Evolutionary conservation across 92 coral and sea anemone species (phyloP).

Genomic region (Actinernus sp.): DNA sequence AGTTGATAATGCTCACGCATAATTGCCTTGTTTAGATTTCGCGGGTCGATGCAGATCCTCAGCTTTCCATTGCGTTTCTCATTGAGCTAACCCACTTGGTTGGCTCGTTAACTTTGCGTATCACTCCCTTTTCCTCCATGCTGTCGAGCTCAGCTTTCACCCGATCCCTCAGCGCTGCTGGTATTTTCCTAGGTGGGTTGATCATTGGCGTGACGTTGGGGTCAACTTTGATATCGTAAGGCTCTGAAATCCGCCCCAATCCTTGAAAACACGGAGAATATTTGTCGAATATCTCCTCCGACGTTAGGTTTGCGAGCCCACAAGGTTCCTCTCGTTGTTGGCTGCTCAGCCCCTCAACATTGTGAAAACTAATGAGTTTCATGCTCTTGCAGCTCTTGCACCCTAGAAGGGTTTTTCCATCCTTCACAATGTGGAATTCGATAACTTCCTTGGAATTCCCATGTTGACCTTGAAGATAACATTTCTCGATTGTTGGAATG

Average conservation of each 20-base stretch:
- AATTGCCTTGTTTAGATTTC: conserved; percentile 64
- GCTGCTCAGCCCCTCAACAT: background rate
- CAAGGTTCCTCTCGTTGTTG: background rate
- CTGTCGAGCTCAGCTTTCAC: conserved; percentile 19
- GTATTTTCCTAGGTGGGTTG: conserved; percentile 51
- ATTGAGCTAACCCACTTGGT: conserved; percentile 59
- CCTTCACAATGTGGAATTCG: conserved; percentile 28
- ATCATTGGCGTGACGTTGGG: conserved; percentile 29
- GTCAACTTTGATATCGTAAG: no score
- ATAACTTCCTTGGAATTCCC: background rate
- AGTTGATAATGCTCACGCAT: conserved; percentile 59
- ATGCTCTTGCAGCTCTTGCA: no score
- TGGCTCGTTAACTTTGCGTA: conserved; percentile 30
- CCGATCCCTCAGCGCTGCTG: conserved; percentile 19
- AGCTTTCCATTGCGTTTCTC: conserved; percentile 58
- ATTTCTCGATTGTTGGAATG: conserved; percentile 14
- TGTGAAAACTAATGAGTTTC: conserved; percentile 28
- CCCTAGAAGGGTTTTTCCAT: conserved; percentile 32
- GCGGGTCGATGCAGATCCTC: conserved; percentile 67
- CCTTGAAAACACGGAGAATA: conserved; percentile 3
- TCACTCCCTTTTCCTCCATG: conserved; percentile 38
- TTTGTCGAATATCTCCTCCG: conserved; percentile 20
- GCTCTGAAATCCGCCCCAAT: conserved; percentile 10
- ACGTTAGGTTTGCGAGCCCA: background rate
- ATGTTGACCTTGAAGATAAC: conserved; percentile 1